Evolutionary conservation across 2,797 vertebrate species (phyloP), one percentile per base, ranked within the genome.

Genomic region (Enteromius afrohamiltoni): DNA sequence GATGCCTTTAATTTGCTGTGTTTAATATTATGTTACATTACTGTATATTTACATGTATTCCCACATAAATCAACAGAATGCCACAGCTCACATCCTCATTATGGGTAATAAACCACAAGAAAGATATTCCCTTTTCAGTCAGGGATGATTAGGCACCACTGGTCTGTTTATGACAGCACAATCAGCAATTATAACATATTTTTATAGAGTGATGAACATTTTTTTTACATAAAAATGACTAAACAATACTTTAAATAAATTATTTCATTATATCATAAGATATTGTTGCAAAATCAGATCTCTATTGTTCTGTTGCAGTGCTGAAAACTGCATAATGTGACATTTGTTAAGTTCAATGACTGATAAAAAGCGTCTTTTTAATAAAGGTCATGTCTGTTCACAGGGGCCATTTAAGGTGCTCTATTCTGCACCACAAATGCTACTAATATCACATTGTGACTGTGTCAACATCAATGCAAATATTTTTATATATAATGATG

Each of bases 301-400:
- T 51, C 26, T 13, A 9, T 51, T 4, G 5, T n/a, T 34, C 11
- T 40, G 11, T 58, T 58, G 31, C 73, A 40, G 31, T 80, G 37
- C 11, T 60, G 79, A 53, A n/a, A 42, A 37, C 37, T 62, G 49
- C 49, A n/a, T 45, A 60, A 70, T 21, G 17, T 31, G 65, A 70
- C 34, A 21, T 29, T 58, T 19, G 51, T 51, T 10, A 29, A 19
- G 19, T 47, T 60, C 11, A 80, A 31, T 60, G 67, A 80, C 26
- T n/a, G 65, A 34, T 29, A 71, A 71, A 34, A 79, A n/a, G 9
- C 9, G 4, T 21, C 51, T 80, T 16, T n/a, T 58, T n/a, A 31
- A 45, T 17, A 60, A 60, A 31, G 37, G 16, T 60, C 37, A 31
- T 17, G 23, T 60, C 51, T 81, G 79, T 62, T 81, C 79, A 73